A percentile compares a stretch with the other conserved stretches of the same genome.
Evolutionary conservation across 2,888 invertebrate species (phyloP).

Genomic region (Tipula confusa): DNA sequence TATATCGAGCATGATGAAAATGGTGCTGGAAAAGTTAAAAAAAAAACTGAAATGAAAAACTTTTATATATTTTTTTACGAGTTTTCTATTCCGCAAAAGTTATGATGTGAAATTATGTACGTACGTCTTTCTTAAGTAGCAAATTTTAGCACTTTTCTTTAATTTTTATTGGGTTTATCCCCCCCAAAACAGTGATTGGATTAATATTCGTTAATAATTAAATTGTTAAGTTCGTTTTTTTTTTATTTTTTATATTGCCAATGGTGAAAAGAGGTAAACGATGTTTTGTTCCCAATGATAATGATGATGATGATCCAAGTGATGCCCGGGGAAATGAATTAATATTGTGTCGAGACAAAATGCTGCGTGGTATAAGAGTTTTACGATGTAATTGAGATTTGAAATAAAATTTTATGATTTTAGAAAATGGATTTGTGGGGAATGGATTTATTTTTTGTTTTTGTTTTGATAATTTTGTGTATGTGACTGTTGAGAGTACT

Average conservation of each 20-base stretch:
- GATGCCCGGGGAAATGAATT: background rate
- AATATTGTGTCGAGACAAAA: background rate
- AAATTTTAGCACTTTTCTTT: conserved; percentile 25
- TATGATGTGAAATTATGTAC: background rate
- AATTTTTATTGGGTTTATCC: conserved; percentile 15
- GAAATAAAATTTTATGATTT: background rate
- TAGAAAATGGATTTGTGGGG: background rate
- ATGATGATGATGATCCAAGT: too few species aligned
- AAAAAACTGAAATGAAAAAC: background rate
- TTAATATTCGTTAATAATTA: conserved; percentile 12
- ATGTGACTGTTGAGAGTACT: background rate
- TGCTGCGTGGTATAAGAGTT: background rate
- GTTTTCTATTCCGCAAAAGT: background rate
- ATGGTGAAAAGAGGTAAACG: conserved; percentile 14
- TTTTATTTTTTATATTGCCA: background rate
- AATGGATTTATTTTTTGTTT: background rate
- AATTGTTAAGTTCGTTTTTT: conserved; percentile 25
- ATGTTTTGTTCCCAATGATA: background rate
- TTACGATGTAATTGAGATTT: conserved; percentile 12
- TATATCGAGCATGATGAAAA: background rate
- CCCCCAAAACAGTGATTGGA: conserved; percentile 25
- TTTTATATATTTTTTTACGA: background rate
- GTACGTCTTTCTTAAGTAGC: conserved; percentile 4
- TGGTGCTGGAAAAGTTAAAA: background rate
- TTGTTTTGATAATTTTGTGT: background rate